These are phyloP conservation scores for Orthosia gracilis DNA, from an alignment of 2,888 invertebrate species.

Conservation along the genomic window DNA sequence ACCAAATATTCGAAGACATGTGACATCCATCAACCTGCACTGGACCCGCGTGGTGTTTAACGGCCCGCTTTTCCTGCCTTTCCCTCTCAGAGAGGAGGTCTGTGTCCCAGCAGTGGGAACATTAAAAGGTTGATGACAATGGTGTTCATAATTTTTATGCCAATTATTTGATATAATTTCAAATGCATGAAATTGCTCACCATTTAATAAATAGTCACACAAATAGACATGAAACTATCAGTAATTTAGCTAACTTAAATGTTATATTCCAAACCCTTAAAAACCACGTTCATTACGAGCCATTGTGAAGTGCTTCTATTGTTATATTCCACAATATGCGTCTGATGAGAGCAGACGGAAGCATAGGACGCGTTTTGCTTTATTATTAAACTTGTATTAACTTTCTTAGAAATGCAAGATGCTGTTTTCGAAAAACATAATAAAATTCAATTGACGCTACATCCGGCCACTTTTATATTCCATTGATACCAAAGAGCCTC, in stretches of 20 bases:
- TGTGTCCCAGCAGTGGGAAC: no score
- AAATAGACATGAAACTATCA: conserved; percentile 24
- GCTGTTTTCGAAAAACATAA: conserved; percentile 38
- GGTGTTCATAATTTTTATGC: not conserved
- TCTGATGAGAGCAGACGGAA: conserved; percentile 71
- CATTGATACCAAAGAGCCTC: conserved; percentile 43
- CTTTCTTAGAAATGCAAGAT: conserved; percentile 45
- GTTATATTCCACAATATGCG: conserved; percentile 73
- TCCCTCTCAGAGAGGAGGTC: no score
- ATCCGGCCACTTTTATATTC: conserved; percentile 45
- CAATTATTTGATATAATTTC: not conserved
- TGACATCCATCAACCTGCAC: no score
- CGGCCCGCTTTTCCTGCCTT: no score
- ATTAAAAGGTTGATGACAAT: no score
- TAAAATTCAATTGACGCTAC: conserved; percentile 49
- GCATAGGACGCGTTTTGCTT: conserved; percentile 47
- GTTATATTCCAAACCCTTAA: conserved; percentile 60
- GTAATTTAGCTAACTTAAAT: conserved; percentile 50
- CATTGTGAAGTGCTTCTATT: conserved; percentile 76
- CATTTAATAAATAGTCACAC: not conserved
- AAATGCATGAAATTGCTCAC: not conserved
- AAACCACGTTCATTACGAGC: conserved; percentile 72
- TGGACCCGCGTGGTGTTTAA: no score
- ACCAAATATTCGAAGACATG: no score
- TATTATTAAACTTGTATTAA: conserved; percentile 53